Evolutionary conservation across 2,888 invertebrate species (phyloP), one percentile per base, ranked within the genome.

Genomic region (Conops quadrifasciatus): DNA sequence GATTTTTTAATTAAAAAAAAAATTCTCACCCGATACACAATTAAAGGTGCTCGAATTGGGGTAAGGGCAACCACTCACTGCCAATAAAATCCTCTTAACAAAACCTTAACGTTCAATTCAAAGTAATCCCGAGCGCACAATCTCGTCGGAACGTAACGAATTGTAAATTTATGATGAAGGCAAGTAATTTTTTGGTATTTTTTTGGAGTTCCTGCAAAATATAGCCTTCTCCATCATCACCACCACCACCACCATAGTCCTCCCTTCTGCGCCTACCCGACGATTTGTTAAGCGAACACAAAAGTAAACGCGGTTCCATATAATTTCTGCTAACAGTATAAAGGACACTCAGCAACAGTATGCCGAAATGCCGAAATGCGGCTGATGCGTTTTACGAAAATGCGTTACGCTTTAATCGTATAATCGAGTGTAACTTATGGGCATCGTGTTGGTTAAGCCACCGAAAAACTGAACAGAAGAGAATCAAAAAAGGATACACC

Each of bases 381-480:
- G 21, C 28, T 3, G 51, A 68, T 49, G 70, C 53, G 69, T 69
- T 72, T 71, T 69, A 76, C n/a, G n/a, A 74, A 76, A 75, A 77
- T 75, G 72, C 77, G 76, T 77, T 77, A 78, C 77, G 76, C 77
- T 73, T 58, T 78, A 79, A 78, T 79, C 79, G 77, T 74, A 78
- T 78, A 78, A 78, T 79, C 79, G 77, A 77, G 78, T 78, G 78
- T 74, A 78, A 78, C 77, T 76, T 72, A 76, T 77, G 75, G 73
- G 71, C 73, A 65, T 60, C 72, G 56, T 71, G 63, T 60, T 70
- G 59, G 67, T 13, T 24, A 66, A 66, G 58, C 64, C 56, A n/a
- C 26, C 19, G 13, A 43, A n/a, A 21, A 56, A 56, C 9, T 43
- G 26, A 58, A 58, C 58, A 26, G 28, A 49, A 49, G 26, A 58